Percentiles rank a stretch among this genome's conserved stretches.
Conservation (phyloP, 30 jellyfish, hydroid and myxozoan genomes). For the Chrysaora quinquecirrha region DNA sequence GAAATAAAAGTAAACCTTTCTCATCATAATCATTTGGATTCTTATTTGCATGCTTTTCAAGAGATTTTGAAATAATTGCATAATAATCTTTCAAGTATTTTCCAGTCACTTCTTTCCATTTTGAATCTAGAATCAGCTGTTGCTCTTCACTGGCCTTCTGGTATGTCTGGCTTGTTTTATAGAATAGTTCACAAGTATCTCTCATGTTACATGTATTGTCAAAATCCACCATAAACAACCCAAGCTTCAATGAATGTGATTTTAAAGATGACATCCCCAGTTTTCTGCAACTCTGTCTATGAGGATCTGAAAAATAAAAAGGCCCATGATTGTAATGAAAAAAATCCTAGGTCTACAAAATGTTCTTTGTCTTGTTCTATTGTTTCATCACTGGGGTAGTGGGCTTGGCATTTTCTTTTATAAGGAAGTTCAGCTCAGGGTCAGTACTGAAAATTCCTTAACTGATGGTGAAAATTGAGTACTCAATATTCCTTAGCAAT, state of each 20-base stretch:
- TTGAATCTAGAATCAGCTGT: constrained; percentile 9
- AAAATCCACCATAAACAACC: constrained; percentile 64
- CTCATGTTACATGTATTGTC: constrained; percentile 56
- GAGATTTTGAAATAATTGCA: constrained; percentile 13
- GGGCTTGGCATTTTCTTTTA: no score
- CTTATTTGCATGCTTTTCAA: constrained; percentile 10
- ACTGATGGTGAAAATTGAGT: no score
- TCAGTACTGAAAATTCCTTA: no score
- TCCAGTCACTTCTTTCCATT: constrained; percentile 49
- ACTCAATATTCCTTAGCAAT: no score
- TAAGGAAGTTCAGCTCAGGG: no score
- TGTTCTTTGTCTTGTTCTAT: no score
- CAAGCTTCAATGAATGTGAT: background rate
- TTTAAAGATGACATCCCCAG: background rate
- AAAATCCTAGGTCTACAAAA: no score
- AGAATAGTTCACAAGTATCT: constrained; percentile 51
- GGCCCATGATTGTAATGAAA: no score
- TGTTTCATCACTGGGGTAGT: no score
- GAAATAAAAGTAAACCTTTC: constrained; percentile 28
- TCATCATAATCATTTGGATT: constrained; percentile 16
- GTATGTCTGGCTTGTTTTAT: constrained; percentile 53
- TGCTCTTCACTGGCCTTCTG: constrained; percentile 28
- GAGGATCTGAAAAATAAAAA: background rate
- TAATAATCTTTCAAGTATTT: constrained; percentile 48
- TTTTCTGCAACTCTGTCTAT: constrained; percentile 17